Evolutionary conservation across 2,888 invertebrate genomes (phyloP).

Genomic region (Lycia hirtaria): DNA sequence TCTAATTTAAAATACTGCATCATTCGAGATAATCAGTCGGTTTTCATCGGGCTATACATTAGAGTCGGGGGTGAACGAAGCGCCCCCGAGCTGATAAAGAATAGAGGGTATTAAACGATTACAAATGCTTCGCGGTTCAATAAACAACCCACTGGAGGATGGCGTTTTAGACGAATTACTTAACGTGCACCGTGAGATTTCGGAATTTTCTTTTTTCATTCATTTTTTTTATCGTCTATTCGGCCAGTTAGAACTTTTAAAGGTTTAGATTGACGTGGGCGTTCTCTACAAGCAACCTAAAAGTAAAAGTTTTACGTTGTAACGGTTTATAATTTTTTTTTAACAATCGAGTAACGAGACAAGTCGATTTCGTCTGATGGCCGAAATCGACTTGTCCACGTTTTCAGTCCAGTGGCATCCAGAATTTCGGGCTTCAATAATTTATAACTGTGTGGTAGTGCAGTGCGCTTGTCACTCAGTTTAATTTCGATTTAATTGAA

Average conservation of each 20-base stretch:
- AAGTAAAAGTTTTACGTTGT: too few relatives aligned
- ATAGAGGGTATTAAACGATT: slow-evolving; percentile 86
- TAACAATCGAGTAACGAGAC: too few relatives aligned
- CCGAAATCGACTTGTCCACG: too few relatives aligned
- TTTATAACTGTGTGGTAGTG: too few relatives aligned
- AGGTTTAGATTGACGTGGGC: not conserved
- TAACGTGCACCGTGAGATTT: slow-evolving; percentile 48
- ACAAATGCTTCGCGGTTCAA: slow-evolving; percentile 85
- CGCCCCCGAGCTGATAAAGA: slow-evolving; percentile 81
- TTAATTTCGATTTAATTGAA: too few relatives aligned
- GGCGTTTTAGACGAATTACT: slow-evolving; percentile 76
- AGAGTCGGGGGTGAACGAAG: slow-evolving; percentile 65
- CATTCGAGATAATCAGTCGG: slow-evolving; percentile 69
- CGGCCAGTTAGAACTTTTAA: not conserved
- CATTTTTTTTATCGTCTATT: not conserved
- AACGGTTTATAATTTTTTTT: too few relatives aligned
- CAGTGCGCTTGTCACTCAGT: too few relatives aligned
- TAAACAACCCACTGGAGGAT: slow-evolving; percentile 76
- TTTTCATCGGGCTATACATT: slow-evolving; percentile 78
- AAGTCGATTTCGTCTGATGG: too few relatives aligned
- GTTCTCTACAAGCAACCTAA: not conserved
- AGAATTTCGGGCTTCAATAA: too few relatives aligned
- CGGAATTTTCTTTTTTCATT: slow-evolving; percentile 3
- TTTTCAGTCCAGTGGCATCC: too few relatives aligned
- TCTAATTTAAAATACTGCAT: slow-evolving; percentile 54